phyloP scores from a whole-genome alignment of 2,888 invertebrate genomes.

The Chymomyza amoena region DNA sequence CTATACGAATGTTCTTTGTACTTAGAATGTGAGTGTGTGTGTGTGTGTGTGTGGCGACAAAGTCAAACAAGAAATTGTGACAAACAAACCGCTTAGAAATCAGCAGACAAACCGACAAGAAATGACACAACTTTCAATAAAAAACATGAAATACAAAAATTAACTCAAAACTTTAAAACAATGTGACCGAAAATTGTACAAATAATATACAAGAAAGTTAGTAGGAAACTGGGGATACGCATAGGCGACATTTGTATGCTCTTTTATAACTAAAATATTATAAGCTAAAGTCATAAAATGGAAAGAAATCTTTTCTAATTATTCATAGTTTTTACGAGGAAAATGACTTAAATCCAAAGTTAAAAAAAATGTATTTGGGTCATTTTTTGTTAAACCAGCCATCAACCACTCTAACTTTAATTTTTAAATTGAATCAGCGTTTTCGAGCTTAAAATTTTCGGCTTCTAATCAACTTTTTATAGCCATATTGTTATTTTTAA shows the following conservation, averaged over 20 bases:
- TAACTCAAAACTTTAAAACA: background rate
- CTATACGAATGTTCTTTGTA: too few relatives aligned
- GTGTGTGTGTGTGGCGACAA: background rate
- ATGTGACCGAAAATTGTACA: background rate
- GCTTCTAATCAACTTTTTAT: too few relatives aligned
- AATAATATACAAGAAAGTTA: background rate
- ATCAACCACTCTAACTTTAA: too few relatives aligned
- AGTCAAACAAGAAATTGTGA: constrained; percentile 2
- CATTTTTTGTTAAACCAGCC: too few relatives aligned
- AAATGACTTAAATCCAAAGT: too few relatives aligned
- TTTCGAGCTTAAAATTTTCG: too few relatives aligned
- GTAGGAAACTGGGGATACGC: background rate
- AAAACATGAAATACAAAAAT: constrained; percentile 7
- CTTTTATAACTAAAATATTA: background rate
- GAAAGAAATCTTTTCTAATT: too few relatives aligned
- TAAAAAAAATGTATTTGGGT: too few relatives aligned
- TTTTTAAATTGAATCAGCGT: too few relatives aligned
- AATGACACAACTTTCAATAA: constrained; percentile 18
- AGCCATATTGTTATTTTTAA: too few relatives aligned
- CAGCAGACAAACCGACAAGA: constrained; percentile 1
- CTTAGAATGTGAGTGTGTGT: background rate
- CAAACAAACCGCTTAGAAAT: constrained; percentile 27
- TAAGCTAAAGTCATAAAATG: too few relatives aligned
- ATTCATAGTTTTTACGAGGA: too few relatives aligned
- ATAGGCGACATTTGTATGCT: background rate